Evolutionary conservation across 2,888 invertebrate genomes (phyloP), one percentile per base, ranked within the genome.

Genomic region (Rotaria socialis): DNA sequence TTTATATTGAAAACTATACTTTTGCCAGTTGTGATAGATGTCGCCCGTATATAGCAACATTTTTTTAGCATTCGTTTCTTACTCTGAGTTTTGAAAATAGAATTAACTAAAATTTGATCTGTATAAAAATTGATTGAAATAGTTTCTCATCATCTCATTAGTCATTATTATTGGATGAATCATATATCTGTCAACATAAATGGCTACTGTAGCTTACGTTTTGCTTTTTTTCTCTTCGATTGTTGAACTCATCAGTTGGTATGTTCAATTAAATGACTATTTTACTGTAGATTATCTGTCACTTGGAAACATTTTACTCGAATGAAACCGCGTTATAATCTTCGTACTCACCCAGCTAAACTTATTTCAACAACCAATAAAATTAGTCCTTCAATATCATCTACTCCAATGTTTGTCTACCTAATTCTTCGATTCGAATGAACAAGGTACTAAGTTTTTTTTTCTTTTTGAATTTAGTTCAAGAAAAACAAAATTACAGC

Each of bases 271-370:
- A 35, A 67, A 41, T 41, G 19, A 41, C 35, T 67, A 19, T 35
- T 67, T 41, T 16, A 24, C 24, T 10, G 2, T 56, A 67, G 35
- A 67, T 67, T 67, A 2, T 67, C 14, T 41, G 35, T 67, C 27
- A 2, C 2, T 14, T 19, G 2, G 3, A 27, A 16, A 35, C 19
- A 7, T 35, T 35, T 27, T 35, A 14, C 35, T 67, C 27, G 67
- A 67, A 67, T 67, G 67, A 67, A 67, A 27, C 67, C 67, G 16
- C 67, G 67, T 35, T 67, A 67, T 67, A 67, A 67, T 67, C 67
- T 67, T 67, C 67, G 67, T 35, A 67, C 35, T 67, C 67, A 41
- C 7, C 19, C 67, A 35, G 19, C 35, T 67, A 67, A 67, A 67
- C 19, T 11, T 67, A 4, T 67, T 35, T 67, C 67, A 6, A 27